Percentiles rank a stretch among this genome's conserved stretches.
Conservation (phyloP, 2,888 invertebrate genomes). For the Patella pellucida region DNA sequence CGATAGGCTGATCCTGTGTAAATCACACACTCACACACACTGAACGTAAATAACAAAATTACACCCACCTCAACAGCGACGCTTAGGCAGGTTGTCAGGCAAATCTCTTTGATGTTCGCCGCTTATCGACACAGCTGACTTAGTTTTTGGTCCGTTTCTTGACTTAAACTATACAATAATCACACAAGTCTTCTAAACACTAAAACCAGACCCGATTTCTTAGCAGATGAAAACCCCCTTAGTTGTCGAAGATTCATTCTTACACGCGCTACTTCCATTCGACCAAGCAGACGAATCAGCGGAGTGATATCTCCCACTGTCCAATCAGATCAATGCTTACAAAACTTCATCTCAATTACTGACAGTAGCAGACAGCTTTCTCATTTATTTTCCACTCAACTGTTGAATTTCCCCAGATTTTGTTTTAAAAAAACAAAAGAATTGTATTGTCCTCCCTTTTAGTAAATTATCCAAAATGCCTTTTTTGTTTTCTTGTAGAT, state of each 20-base stretch:
- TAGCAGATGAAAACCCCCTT: background rate
- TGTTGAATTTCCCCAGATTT: background rate
- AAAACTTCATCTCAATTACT: background rate
- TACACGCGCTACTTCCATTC: conserved; percentile 7
- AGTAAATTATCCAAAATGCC: too few species aligned
- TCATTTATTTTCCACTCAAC: conserved; percentile 2
- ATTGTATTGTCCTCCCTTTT: background rate
- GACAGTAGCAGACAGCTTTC: conserved; percentile 10
- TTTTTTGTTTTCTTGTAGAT: too few species aligned
- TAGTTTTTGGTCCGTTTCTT: background rate
- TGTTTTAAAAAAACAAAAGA: conserved; percentile 3
- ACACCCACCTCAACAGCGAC: conserved; percentile 3
- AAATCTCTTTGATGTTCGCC: conserved; percentile 3
- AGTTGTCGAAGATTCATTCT: conserved; percentile 1
- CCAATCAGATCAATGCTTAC: background rate
- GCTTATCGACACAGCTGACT: background rate
- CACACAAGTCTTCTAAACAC: conserved; percentile 5
- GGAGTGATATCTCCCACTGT: background rate
- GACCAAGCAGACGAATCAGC: conserved; percentile 11
- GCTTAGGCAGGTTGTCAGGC: background rate
- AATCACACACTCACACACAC: background rate
- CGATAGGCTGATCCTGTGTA: background rate
- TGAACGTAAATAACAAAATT: background rate
- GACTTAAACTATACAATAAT: background rate
- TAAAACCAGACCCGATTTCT: conserved; percentile 6